A percentile compares a stretch with the other conserved stretches of the same genome.
Conservation (phyloP, 2,113 vertebrate genomes). For the Albula glossodonta region DNA sequence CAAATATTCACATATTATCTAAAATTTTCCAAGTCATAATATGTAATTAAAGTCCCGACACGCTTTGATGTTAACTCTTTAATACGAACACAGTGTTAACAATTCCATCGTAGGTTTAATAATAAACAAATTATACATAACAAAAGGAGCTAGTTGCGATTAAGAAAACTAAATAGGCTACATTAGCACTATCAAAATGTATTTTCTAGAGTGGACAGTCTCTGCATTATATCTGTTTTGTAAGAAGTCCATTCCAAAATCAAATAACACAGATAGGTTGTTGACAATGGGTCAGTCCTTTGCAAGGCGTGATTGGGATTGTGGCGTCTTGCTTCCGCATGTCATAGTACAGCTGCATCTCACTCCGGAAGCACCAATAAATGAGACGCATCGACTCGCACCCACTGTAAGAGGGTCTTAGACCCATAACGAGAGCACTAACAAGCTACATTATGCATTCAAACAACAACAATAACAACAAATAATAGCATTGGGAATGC, state of each 20-base stretch:
- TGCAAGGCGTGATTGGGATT: not conserved
- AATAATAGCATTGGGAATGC: conserved; percentile 12
- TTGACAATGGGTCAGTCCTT: not conserved
- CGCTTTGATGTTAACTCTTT: conserved; percentile 61
- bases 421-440: not conserved
- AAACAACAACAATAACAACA: conserved; percentile 16
- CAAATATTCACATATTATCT: not conserved
- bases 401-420: not conserved
- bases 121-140: conserved; percentile 43
- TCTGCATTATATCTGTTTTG: not conserved
- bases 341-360: not conserved
- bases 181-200: not conserved
- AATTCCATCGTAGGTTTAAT: conserved; percentile 48
- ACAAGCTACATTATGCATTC: not conserved
- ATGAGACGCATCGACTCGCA: conserved; percentile 8
- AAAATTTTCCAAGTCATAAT: conserved; percentile 11
- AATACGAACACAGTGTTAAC: conserved; percentile 65
- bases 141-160: not conserved
- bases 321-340: not conserved
- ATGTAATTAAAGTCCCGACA: conserved; percentile 16
- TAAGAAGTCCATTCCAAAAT: not conserved
- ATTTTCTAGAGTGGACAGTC: not conserved
- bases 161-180: not conserved
- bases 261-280: not conserved
- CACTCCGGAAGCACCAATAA: conserved; percentile 5